Evolutionary conservation across 2,113 vertebrate genomes (phyloP).

Genomic region (Mugil cephalus): DNA sequence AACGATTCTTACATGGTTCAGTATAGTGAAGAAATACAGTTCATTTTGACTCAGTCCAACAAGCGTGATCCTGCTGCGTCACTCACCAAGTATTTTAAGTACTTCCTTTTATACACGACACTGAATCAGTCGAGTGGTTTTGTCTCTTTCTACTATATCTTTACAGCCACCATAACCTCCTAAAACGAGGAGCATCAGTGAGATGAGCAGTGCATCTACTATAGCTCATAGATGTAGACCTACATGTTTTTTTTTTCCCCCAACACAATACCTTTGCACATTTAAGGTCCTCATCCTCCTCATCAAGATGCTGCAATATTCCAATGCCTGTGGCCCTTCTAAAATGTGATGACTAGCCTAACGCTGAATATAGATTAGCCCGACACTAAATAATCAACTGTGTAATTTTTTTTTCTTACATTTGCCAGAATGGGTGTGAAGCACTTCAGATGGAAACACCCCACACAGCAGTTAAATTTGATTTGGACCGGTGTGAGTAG

Average conservation of each 20-base stretch:
- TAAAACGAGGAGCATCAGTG: not conserved
- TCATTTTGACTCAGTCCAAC: no score
- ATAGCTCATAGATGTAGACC: no score
- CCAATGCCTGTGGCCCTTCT: not conserved
- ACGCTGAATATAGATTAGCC: not conserved
- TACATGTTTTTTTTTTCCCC: no score
- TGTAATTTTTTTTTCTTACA: not conserved
- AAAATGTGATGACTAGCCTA: not conserved
- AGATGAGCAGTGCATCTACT: not conserved
- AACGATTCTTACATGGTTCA: no score
- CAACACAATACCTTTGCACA: no score
- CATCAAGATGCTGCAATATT: not conserved
- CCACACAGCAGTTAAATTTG: constrained; percentile 34
- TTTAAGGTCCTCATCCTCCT: no score
- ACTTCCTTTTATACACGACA: no score
- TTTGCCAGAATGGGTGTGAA: not conserved
- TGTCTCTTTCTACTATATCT: not conserved
- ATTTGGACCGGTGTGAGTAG: constrained; percentile 36
- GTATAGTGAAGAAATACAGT: no score
- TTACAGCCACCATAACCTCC: not conserved
- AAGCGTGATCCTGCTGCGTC: no score
- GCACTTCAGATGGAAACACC: constrained; percentile 7
- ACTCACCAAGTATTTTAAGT: no score
- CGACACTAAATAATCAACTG: not conserved
- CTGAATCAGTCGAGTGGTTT: not conserved